These are phyloP conservation scores for Leptinotarsa texana DNA, from an alignment of 1,140 invertebrate genomes.

Conservation along the genomic window DNA sequence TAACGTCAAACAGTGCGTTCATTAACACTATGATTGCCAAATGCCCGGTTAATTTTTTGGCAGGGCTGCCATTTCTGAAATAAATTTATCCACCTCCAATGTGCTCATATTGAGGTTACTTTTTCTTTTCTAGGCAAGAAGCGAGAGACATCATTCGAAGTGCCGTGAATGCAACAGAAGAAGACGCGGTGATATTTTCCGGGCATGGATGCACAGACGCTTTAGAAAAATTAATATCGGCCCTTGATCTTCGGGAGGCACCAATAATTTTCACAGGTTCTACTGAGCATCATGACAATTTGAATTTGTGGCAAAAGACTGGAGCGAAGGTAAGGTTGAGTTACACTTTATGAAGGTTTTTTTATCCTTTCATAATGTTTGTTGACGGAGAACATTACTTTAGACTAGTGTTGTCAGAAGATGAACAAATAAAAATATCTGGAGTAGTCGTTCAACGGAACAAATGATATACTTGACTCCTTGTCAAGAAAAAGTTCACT, in stretches of 20 bases:
- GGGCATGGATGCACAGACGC: slow-evolving; percentile 76
- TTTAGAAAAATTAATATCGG: slow-evolving; percentile 71
- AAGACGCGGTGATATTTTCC: slow-evolving; percentile 82
- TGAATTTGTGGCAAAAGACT: slow-evolving; percentile 83
- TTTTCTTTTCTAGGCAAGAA: slow-evolving; percentile 68
- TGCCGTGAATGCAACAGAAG: slow-evolving; percentile 77
- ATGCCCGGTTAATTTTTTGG: too few species aligned
- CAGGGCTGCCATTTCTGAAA: too few species aligned
- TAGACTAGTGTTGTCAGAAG: too few species aligned
- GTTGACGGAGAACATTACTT: too few species aligned
- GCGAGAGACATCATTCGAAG: slow-evolving; percentile 80
- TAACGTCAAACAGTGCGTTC: too few species aligned
- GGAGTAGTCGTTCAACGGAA: too few species aligned
- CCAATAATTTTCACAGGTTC: slow-evolving; percentile 82
- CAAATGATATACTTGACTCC: too few species aligned
- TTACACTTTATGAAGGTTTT: too few species aligned
- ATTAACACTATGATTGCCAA: too few species aligned
- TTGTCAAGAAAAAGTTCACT: too few species aligned
- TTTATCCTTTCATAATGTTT: too few species aligned
- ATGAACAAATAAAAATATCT: too few species aligned
- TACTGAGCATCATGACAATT: slow-evolving; percentile 82
- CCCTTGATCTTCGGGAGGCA: slow-evolving; percentile 63
- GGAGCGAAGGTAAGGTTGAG: slow-evolving; percentile 68
- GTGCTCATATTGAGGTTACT: neutral
- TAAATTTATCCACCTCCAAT: neutral